These are phyloP conservation scores for Sebastes ruberrimus DNA, from an alignment of 2,797 vertebrate genomes.

Conservation along the genomic window DNA sequence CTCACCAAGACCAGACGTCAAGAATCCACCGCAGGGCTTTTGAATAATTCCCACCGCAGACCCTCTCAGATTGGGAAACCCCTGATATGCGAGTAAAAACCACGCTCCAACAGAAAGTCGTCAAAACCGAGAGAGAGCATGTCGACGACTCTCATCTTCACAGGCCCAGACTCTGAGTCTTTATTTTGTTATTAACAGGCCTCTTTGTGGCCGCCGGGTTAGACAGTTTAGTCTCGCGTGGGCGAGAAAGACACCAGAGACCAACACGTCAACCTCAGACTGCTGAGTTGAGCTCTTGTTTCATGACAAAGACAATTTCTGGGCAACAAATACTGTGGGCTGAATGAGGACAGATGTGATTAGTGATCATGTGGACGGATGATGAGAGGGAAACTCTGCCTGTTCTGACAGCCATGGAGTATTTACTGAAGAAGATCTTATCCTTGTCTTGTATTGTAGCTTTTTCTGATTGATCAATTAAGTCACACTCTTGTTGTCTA, in stretches of 20 bases:
- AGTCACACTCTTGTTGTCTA: no score
- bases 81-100: conserved; percentile 40
- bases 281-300: conserved; percentile 44
- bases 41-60: conserved; percentile 48
- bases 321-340: not conserved
- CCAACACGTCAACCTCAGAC: conserved; percentile 47
- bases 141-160: conserved; percentile 24
- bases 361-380: conserved; percentile 10
- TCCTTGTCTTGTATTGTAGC: not conserved
- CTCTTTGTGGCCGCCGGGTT: conserved; percentile 30
- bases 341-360: conserved; percentile 46
- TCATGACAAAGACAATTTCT: conserved; percentile 50
- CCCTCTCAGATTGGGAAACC: conserved; percentile 46
- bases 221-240: conserved; percentile 45
- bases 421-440: not conserved
- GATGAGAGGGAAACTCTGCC: conserved; percentile 27
- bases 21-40: conserved; percentile 38
- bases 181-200: conserved; percentile 49
- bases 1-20: conserved; percentile 45
- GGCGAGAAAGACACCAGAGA: conserved; percentile 46
- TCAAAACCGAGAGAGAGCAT: conserved; percentile 34
- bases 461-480: not conserved
- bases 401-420: not conserved
- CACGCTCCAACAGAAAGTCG: conserved; percentile 3
- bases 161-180: conserved; percentile 52